Base-by-base conservation (phyloP, 2,888 invertebrate genomes). In the Hipparchia semele region DNA sequence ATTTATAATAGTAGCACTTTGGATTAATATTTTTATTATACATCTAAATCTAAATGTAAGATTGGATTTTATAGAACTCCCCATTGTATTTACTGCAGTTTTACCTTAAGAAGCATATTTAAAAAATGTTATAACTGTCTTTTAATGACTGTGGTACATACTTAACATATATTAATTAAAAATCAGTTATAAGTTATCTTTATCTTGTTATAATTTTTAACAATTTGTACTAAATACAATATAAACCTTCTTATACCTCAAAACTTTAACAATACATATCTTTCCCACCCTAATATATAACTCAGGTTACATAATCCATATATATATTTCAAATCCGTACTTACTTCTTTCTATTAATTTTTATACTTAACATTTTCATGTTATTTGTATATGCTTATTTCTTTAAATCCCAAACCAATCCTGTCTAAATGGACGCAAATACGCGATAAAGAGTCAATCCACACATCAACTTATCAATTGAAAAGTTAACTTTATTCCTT, bases 211-310 rank as follows among this genome's bases (percentile, higher is more conserved):
- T 65, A 75, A 70, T 64, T 62, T 60, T 70, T 68, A 82, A 83
- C 81, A 74, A 76, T 79, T 87, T 87, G 84, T 85, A 86, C 86
- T 85, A 85, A 74, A 84, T 86, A 87, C 78, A 79, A 83, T 86
- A 85, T 83, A 84, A 80, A 83, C 80, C 79, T 79, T 82, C 84
- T 83, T 33, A 79, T 77, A 79, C 80, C 80, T 82, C 80, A 86
- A 62, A 87, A 87, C 85, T 84, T 87, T 83, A 88, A 89, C 88
- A 86, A 81, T 83, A 83, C 80, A 81, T 85, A 84, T 81, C 83
- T 77, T 62, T 13, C 66, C n/a, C 51, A 73, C 69, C 56, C 60
- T 71, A 70, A 73, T 75, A 70, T 58, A 61, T 4, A 75, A 75
- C 51, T 66, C 73, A 75, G 73, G 61, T 54, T 73, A 71, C 73